Evolutionary conservation across 2,113 vertebrate species (phyloP).

Genomic region (Chamaetylas fuelleborni): DNA sequence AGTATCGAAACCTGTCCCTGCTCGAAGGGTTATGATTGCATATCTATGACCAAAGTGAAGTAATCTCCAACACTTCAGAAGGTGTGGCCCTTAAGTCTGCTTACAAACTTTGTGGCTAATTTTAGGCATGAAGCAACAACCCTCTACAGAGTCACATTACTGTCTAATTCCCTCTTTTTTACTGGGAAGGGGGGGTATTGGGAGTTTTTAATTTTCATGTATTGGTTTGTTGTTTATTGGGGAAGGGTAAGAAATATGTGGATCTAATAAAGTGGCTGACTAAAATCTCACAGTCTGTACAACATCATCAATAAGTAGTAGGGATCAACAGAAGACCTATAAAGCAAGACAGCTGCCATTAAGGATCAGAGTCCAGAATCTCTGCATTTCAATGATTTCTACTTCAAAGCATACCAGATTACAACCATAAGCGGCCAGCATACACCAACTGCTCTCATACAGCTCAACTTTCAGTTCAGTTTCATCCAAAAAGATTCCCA

Average conservation of each 20-base stretch:
- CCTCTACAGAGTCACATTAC: neutral
- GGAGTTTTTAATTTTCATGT: neutral
- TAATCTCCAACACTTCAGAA: neutral
- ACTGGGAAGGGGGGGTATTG: too few species aligned
- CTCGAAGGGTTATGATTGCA: neutral
- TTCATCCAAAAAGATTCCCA: neutral
- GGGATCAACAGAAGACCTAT: neutral
- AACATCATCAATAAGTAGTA: neutral
- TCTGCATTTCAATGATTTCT: neutral
- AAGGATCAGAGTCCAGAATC: neutral
- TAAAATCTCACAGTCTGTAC: neutral
- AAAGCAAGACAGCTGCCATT: neutral
- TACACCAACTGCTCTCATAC: neutral
- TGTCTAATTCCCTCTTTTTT: neutral
- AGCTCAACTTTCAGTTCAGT: neutral
- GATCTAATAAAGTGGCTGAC: neutral
- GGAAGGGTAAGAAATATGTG: fast-evolving
- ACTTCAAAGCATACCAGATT: neutral
- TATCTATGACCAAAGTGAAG: constrained; percentile 12
- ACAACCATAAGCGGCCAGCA: neutral
- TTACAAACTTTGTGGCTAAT: neutral
- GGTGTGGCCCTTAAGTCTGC: neutral
- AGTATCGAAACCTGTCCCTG: neutral
- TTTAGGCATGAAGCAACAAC: neutral
- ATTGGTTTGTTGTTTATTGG: neutral